These are phyloP conservation scores for Cetonia aurata DNA, from an alignment of 2,888 invertebrate species.

Conservation along the genomic window DNA sequence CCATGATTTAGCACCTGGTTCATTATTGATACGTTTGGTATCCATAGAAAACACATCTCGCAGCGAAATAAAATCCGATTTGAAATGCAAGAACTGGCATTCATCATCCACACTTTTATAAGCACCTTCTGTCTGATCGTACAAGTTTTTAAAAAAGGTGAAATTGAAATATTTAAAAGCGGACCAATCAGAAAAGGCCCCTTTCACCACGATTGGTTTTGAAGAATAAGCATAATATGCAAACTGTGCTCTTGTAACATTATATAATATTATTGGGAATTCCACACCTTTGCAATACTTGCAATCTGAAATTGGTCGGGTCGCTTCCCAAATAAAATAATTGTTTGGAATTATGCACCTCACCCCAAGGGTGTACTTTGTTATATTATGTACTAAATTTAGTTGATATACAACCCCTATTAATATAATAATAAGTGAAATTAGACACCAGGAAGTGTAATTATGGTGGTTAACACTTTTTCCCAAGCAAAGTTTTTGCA, in stretches of 20 bases:
- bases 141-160: slow-evolving; percentile 77
- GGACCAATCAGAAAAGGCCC: slow-evolving; percentile 82
- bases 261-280: slow-evolving; percentile 76
- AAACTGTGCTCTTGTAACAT: slow-evolving; percentile 79
- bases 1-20: slow-evolving; percentile 79
- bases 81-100: slow-evolving; percentile 90
- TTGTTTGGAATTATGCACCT: slow-evolving; percentile 87
- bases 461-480: slow-evolving; percentile 10
- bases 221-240: slow-evolving; percentile 81
- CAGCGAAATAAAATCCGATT: slow-evolving; percentile 82
- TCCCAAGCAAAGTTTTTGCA: slow-evolving; percentile 50
- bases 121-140: slow-evolving; percentile 76
- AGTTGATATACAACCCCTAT: slow-evolving; percentile 49
- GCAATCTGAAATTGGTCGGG: slow-evolving; percentile 86
- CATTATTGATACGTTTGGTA: slow-evolving; percentile 73
- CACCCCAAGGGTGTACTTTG: slow-evolving; percentile 68
- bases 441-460: slow-evolving; percentile 36
- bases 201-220: slow-evolving; percentile 83
- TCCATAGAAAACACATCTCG: slow-evolving; percentile 85
- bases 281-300: slow-evolving; percentile 79
- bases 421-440: slow-evolving; percentile 41
- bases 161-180: slow-evolving; percentile 78
- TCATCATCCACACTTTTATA: slow-evolving; percentile 82
- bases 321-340: slow-evolving; percentile 88
- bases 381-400: slow-evolving; percentile 49